phyloP scores from a whole-genome alignment of 2,797 vertebrate genomes.

The Trichosurus vulpecula region DNA sequence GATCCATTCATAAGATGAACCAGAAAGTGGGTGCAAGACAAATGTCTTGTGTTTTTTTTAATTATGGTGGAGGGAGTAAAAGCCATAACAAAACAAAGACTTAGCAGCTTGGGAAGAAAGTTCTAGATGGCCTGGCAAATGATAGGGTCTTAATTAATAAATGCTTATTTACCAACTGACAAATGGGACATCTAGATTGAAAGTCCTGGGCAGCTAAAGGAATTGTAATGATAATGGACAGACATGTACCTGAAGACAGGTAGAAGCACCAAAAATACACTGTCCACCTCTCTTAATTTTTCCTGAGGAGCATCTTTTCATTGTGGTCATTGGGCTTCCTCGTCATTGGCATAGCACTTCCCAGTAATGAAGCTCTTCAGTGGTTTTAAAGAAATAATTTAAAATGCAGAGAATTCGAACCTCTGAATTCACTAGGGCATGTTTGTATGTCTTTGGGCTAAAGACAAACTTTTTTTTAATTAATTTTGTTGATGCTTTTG shows the following conservation, averaged over 20 bases:
- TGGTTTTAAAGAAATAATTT: constrained; percentile 6
- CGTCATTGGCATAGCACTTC: not conserved
- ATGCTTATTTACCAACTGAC: not conserved
- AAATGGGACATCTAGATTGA: not conserved
- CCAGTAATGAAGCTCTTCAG: not conserved
- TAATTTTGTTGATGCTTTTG: too few species aligned
- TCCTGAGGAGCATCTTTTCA: not conserved
- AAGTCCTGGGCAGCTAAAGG: not conserved
- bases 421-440: not conserved
- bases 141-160: not conserved
- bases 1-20: not conserved
- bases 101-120: not conserved
- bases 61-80: not conserved
- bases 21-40: not conserved
- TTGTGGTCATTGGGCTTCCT: not conserved
- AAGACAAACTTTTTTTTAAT: not conserved
- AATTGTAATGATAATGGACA: not conserved
- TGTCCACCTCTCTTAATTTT: not conserved
- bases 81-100: not conserved
- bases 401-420: not conserved
- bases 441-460: not conserved
- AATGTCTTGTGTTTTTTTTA: not conserved
- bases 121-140: not conserved
- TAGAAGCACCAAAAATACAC: not conserved
- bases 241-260: not conserved